These are phyloP conservation scores for Drosophila sturtevanti DNA, from an alignment of 1,140 invertebrate genomes.

Conservation along the genomic window DNA sequence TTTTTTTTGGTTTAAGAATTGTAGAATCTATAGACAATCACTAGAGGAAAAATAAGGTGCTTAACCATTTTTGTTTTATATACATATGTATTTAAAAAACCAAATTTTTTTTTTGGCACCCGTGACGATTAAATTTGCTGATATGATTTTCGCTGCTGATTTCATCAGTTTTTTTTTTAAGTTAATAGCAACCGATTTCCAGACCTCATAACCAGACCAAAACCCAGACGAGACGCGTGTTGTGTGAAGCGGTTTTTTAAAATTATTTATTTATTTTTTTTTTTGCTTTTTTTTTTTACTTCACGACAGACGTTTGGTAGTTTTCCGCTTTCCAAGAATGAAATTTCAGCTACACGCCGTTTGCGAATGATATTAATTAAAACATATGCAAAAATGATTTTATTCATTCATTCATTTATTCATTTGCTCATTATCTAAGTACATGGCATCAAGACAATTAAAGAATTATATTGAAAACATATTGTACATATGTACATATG, in stretches of 20 bases:
- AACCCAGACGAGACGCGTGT: conserved; percentile 1
- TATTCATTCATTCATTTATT: neutral
- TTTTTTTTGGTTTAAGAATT: neutral
- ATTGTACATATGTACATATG: too few species aligned
- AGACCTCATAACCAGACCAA: neutral
- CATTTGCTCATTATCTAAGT: too few species aligned
- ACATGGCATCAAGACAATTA: too few species aligned
- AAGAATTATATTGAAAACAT: too few species aligned
- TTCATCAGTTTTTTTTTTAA: conserved; percentile 1
- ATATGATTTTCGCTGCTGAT: neutral
- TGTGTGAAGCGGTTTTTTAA: neutral
- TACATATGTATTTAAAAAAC: neutral
- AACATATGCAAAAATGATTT: neutral
- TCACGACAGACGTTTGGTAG: neutral
- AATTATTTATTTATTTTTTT: neutral
- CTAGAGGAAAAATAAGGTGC: neutral
- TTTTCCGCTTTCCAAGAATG: conserved; percentile 7
- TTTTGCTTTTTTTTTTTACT: neutral
- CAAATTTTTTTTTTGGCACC: neutral
- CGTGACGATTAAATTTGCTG: neutral
- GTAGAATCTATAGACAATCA: neutral
- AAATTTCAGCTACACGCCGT: conserved; percentile 1
- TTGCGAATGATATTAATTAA: conserved; percentile 2
- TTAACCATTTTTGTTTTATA: neutral
- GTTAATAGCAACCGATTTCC: neutral